phyloP scores from a whole-genome alignment of 1,140 invertebrate genomes.

The Pygmarrhopalites habei region DNA sequence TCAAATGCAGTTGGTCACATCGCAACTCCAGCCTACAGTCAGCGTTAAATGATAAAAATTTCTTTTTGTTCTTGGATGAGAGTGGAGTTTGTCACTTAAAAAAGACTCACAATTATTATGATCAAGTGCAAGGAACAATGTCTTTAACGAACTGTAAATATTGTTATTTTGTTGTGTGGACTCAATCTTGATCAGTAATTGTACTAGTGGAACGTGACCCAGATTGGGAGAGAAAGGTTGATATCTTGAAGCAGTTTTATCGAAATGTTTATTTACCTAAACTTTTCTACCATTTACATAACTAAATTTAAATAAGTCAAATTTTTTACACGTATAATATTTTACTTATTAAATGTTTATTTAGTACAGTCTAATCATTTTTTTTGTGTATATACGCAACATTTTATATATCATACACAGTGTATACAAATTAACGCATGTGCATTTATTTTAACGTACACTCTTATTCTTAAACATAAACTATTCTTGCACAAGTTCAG shows the following conservation, averaged over 20 bases:
- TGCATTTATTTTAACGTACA: too few species aligned
- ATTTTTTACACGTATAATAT: too few species aligned
- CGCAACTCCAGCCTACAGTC: background rate
- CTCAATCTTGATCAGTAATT: background rate
- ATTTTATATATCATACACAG: background rate
- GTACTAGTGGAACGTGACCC: background rate
- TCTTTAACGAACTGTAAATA: background rate
- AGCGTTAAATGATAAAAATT: background rate
- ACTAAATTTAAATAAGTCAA: too few species aligned
- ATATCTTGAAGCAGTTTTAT: slow-evolving; percentile 5
- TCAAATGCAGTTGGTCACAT: slow-evolving; percentile 27
- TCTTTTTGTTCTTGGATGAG: background rate
- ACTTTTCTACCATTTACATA: too few species aligned
- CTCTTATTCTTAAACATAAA: too few species aligned
- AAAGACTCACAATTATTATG: slow-evolving; percentile 5
- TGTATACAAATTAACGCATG: background rate
- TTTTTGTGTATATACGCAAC: background rate
- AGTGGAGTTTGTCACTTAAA: background rate
- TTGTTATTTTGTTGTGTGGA: slow-evolving; percentile 8
- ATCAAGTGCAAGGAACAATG: slow-evolving; percentile 12
- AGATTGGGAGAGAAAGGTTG: background rate
- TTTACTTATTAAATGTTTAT: background rate
- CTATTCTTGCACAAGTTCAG: background rate
- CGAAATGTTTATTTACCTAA: background rate
- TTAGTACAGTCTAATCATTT: too few species aligned